Evolutionary conservation across 2,888 invertebrate genomes (phyloP).

Genomic region (Exephanes ischioxanthus): DNA sequence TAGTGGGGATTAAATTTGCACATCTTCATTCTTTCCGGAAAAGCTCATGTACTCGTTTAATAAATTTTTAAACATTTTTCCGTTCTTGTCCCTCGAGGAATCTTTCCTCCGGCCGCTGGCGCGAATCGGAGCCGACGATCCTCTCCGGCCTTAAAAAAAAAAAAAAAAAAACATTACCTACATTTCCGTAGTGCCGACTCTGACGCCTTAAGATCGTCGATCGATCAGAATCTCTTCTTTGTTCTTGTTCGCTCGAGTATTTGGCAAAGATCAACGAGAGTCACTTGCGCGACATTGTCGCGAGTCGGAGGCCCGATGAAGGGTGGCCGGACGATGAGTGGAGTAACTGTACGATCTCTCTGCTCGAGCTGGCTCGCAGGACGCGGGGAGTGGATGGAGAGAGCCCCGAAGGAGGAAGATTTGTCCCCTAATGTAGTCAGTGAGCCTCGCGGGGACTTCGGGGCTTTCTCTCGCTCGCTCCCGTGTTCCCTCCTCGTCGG

Average conservation of each 20-base stretch:
- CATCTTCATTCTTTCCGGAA: too few species aligned
- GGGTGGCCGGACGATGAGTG: constrained; percentile 45
- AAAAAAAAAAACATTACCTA: too few species aligned
- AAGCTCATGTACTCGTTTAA: too few species aligned
- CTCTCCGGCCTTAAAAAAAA: too few species aligned
- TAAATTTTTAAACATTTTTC: too few species aligned
- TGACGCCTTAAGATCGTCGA: neutral
- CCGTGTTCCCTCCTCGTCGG: constrained; percentile 59
- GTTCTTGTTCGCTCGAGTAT: constrained; percentile 28
- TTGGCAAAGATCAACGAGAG: constrained; percentile 60
- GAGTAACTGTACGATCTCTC: constrained; percentile 27
- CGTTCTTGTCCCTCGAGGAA: too few species aligned
- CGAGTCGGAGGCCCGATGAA: constrained; percentile 10
- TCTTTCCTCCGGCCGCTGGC: too few species aligned
- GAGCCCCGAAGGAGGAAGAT: constrained; percentile 77
- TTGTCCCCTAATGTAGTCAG: constrained; percentile 85
- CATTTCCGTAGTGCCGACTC: too few species aligned
- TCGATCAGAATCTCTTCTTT: constrained; percentile 30
- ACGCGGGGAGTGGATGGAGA: constrained; percentile 50
- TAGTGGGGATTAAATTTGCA: too few species aligned
- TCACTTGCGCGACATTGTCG: constrained; percentile 42
- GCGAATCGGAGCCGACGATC: too few species aligned
- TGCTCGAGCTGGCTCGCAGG: constrained; percentile 35
- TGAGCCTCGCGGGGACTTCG: constrained; percentile 78
- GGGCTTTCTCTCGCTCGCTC: constrained; percentile 55